Conservation (phyloP, 1,140 invertebrate species). For the Doryteuthis pealeii region DNA sequence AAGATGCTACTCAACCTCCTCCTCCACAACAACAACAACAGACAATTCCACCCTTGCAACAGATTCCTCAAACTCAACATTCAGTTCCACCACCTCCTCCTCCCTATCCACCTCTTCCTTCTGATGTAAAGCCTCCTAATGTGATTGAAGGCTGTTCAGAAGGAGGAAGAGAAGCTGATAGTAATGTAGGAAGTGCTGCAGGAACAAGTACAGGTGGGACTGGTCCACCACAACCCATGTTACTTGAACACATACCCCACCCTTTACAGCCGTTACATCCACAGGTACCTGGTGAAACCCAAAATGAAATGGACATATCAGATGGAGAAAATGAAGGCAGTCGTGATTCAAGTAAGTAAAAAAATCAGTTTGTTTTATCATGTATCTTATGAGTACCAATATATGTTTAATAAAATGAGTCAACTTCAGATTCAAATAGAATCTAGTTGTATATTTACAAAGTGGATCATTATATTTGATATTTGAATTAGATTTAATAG, state of each 20-base stretch:
- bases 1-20: constrained; percentile 48
- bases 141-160: constrained; percentile 10
- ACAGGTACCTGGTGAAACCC: constrained; percentile 21
- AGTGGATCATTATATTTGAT: no score
- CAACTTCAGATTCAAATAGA: no score
- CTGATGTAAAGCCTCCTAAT: constrained; percentile 16
- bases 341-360: constrained; percentile 2
- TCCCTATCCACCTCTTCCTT: constrained; percentile 24
- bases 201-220: neutral
- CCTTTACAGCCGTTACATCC: neutral
- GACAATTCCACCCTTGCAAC: constrained; percentile 21
- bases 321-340: constrained; percentile 28
- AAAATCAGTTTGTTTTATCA: no score
- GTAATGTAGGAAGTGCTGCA: neutral
- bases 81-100: constrained; percentile 13
- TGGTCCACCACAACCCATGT: constrained; percentile 16
- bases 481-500: no score
- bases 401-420: no score
- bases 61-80: constrained; percentile 6
- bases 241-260: neutral
- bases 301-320: constrained; percentile 40
- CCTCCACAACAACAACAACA: constrained; percentile 52
- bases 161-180: no score
- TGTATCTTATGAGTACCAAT: no score
- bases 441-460: no score